Conservation (phyloP, 2,888 invertebrate species). For the Hololepta plana region DNA sequence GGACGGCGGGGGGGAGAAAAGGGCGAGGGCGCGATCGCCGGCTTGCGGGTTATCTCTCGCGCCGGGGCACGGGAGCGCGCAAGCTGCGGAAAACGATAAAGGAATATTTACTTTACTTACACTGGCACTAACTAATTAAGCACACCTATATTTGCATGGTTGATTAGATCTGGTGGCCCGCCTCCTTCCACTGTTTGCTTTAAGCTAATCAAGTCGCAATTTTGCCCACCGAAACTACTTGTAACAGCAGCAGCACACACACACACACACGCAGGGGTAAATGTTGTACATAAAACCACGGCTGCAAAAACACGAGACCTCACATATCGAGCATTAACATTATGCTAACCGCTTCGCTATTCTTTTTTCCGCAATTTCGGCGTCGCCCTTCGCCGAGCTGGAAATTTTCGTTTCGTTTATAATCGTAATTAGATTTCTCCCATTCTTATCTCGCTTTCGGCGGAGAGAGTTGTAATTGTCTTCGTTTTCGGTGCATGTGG, state of each 20-base stretch:
- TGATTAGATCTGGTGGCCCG: constrained; percentile 26
- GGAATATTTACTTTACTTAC: constrained; percentile 29
- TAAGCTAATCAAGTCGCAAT: constrained; percentile 21
- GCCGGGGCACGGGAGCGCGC: too few relatives aligned
- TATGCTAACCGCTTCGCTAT: too few relatives aligned
- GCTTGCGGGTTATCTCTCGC: constrained; percentile 22
- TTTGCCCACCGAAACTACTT: constrained; percentile 10
- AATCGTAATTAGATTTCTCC: constrained; percentile 9
- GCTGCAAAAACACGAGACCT: too few relatives aligned
- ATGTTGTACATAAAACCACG: too few relatives aligned
- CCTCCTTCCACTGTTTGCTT: constrained; percentile 26
- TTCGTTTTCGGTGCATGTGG: constrained; percentile 2
- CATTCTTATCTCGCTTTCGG: constrained; percentile 4
- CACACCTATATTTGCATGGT: constrained; percentile 28
- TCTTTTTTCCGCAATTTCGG: too few relatives aligned
- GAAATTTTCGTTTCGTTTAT: constrained; percentile 7
- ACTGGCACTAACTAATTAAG: constrained; percentile 28
- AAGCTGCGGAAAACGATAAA: constrained; percentile 25
- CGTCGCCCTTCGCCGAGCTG: too few relatives aligned
- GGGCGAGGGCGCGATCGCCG: too few relatives aligned
- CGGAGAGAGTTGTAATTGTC: constrained; percentile 2
- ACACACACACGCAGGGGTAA: too few relatives aligned
- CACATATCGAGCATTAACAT: too few relatives aligned
- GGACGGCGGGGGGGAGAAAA: constrained; percentile 25
- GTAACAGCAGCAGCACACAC: too few relatives aligned